These are phyloP conservation scores for Sitodiplosis mosellana DNA, from an alignment of 1,140 invertebrate genomes.

Conservation along the genomic window DNA sequence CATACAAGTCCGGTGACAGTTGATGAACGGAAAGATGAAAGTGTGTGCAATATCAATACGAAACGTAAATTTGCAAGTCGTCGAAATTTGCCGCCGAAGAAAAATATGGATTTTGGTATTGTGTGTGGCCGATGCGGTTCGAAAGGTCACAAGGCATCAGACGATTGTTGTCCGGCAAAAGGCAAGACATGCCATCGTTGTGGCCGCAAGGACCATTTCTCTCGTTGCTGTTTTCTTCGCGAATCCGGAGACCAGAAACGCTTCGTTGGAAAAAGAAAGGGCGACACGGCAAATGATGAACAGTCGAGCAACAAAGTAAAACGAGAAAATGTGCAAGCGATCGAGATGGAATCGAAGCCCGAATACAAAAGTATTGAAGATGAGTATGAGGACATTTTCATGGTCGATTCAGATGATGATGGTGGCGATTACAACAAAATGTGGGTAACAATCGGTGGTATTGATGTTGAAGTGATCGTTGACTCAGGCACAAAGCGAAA, in stretches of 20 bases:
- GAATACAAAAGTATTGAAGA: neutral
- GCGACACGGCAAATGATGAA: too few relatives aligned
- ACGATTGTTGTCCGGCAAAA: conserved; percentile 1
- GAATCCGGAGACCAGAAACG: neutral
- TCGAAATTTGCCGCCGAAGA: neutral
- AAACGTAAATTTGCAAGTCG: too few relatives aligned
- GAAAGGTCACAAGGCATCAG: neutral
- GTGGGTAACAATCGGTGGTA: too few relatives aligned
- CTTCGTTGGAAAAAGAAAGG: neutral
- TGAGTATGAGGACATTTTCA: neutral
- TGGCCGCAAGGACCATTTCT: too few relatives aligned
- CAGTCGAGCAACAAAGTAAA: neutral
- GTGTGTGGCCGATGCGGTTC: neutral
- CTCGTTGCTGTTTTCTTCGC: too few relatives aligned
- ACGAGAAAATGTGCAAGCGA: too few relatives aligned
- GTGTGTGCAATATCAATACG: neutral
- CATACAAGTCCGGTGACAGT: too few relatives aligned
- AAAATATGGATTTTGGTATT: too few relatives aligned
- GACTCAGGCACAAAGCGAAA: neutral
- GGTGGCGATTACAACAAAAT: neutral
- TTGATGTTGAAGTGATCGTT: too few relatives aligned
- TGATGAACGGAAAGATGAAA: neutral
- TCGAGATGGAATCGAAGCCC: neutral
- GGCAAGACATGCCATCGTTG: neutral
- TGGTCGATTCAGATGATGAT: neutral